phyloP scores from a whole-genome alignment of 2,797 vertebrate species.

The Macrochelys suwanniensis region DNA sequence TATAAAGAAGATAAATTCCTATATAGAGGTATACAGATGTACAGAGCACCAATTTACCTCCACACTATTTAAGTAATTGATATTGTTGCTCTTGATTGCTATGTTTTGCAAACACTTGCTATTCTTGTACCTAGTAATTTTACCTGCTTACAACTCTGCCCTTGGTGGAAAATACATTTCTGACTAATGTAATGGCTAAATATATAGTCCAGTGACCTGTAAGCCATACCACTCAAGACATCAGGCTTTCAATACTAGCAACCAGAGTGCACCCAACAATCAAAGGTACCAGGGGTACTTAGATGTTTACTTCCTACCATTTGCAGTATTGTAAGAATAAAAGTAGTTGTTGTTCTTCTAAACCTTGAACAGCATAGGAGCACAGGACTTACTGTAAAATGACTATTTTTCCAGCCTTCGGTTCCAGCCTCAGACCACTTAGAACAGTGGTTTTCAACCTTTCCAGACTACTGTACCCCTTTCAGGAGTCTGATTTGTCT shows the following conservation, averaged over 20 bases:
- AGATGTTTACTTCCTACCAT: not conserved
- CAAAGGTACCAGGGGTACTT: not conserved
- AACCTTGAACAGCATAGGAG: not conserved
- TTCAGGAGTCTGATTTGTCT: no score
- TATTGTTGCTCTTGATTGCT: not conserved
- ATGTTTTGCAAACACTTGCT: not conserved
- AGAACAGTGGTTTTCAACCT: no score
- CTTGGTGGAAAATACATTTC: not conserved
- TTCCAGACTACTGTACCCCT: no score
- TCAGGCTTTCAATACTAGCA: not conserved
- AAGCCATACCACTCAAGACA: not conserved
- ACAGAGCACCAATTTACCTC: not conserved
- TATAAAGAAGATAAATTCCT: not conserved
- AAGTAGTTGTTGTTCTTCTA: not conserved
- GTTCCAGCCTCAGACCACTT: not conserved
- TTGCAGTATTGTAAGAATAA: not conserved
- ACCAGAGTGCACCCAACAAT: not conserved
- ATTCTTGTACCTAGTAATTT: conserved; percentile 3
- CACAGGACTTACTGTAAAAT: not conserved
- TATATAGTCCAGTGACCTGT: not conserved
- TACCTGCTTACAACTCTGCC: not conserved
- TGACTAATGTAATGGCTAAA: conserved; percentile 15
- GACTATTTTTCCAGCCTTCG: not conserved
- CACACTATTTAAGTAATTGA: not conserved
- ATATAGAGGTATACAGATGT: not conserved